Evolutionary conservation across 2,888 invertebrate genomes (phyloP).

Genomic region (Apocheima hispidaria): DNA sequence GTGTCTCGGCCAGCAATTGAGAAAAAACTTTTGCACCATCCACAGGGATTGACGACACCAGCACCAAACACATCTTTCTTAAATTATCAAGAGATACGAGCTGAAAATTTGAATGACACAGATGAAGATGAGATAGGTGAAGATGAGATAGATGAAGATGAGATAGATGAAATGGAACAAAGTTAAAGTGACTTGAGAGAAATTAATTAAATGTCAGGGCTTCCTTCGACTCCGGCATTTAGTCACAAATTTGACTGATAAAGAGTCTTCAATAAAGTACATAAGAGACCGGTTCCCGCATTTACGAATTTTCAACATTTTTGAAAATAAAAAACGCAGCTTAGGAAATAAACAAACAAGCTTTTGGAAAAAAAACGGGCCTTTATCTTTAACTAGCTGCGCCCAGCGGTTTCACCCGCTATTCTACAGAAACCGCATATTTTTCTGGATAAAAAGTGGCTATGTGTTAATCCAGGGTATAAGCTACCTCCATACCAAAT

Average conservation of each 20-base stretch:
- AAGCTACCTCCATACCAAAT: too few species aligned
- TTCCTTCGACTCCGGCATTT: background rate
- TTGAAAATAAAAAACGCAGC: too few species aligned
- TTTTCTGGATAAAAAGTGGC: too few species aligned
- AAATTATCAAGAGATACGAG: background rate
- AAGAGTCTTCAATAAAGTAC: background rate
- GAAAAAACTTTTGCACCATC: conserved; percentile 18
- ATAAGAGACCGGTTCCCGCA: too few species aligned
- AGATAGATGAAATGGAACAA: background rate
- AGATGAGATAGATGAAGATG: conserved; percentile 1
- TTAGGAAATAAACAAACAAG: too few species aligned
- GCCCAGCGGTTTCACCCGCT: too few species aligned
- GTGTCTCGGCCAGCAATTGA: background rate
- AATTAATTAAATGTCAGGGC: background rate
- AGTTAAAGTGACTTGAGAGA: background rate
- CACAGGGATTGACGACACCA: conserved; percentile 5
- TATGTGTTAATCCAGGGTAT: too few species aligned
- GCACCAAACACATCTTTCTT: background rate
- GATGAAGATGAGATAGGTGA: too few species aligned
- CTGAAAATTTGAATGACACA: background rate
- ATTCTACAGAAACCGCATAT: too few species aligned
- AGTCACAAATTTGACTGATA: background rate
- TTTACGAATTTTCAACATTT: too few species aligned
- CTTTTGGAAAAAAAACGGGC: too few species aligned
- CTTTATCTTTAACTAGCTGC: too few species aligned